Evolutionary conservation across 2,888 invertebrate species (phyloP), one percentile per base, ranked within the genome.

Genomic region (Meliscaeva auricollis): DNA sequence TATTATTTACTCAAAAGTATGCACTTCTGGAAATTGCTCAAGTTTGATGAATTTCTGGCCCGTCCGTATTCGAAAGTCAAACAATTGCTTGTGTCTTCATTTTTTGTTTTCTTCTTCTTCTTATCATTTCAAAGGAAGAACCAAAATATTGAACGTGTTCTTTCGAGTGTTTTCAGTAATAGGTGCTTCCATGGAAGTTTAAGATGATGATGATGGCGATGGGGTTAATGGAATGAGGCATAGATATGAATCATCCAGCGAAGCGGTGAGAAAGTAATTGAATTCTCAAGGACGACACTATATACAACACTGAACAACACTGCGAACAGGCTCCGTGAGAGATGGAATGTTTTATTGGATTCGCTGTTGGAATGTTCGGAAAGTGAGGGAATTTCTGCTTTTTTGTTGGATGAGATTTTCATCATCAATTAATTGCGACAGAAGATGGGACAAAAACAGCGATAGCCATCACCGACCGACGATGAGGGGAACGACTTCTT

Each of bases 311-410:
- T 30, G 26, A 35, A 60, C 9, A 15, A 15, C 9, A n/a, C n/a
- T 30, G 26, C 17, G 41, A 11, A 52, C 8, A 41, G 22, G n/a
- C n/a, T n/a, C n/a, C n/a, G n/a, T n/a, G 17, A 62, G 69, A 70
- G 75, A 81, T 81, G 70, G 58, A 76, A 81, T 76, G 64, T 70
- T 81, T 48, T 81, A 81, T 76, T 81, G 75, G 74, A 80, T 80
- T 69, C 74, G 66, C 68, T 74, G 44, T 80, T 68, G 69, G 60
- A 64, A 78, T 66, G 17, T 54, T 66, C 56, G 15, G n/a, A 15
- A 56, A 69, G n/a, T 56, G 54, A 70, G 54, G 20, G 17, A 64
- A 75, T 26, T 56, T 41, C 9, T 9, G 26, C 20, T 35, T 35
- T 35, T 56, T 70, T 64, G 46, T 38, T 30, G 64, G 41, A 56